Percentiles rank a stretch among this genome's conserved stretches.
Evolutionary conservation across 1,140 invertebrate genomes (phyloP).

Genomic region (Babylonia areolata): DNA sequence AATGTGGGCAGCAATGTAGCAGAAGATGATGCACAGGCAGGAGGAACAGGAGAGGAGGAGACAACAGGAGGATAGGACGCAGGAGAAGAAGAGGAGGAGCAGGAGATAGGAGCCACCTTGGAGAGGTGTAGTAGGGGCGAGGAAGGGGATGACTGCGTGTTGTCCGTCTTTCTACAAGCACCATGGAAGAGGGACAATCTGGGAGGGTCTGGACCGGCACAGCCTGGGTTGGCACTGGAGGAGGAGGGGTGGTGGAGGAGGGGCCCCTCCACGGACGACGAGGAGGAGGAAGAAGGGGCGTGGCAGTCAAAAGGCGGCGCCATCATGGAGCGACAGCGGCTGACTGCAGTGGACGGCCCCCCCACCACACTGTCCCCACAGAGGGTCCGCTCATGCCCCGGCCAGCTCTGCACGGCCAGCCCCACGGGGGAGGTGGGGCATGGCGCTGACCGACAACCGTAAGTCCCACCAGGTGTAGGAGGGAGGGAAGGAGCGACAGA

Average conservation of each 20-base stretch:
- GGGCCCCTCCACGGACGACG: neutral
- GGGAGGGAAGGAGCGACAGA: constrained; percentile 68
- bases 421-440: neutral
- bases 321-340: neutral
- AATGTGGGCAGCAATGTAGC: neutral
- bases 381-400: constrained; percentile 1
- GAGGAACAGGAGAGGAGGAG: neutral
- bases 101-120: neutral
- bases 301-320: neutral
- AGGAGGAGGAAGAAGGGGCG: neutral
- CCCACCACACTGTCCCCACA: neutral
- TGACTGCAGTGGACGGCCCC: neutral
- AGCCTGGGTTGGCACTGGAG: constrained; percentile 20
- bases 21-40: neutral
- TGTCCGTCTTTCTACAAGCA: neutral
- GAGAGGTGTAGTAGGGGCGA: neutral
- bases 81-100: neutral
- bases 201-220: neutral
- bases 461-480: constrained; percentile 18
- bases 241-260: neutral
- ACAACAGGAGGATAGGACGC: neutral
- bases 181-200: neutral
- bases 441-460: neutral
- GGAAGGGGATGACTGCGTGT: neutral
- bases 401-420: neutral